Conservation (phyloP, 2,113 vertebrate genomes). For the Perca schrenkii region DNA sequence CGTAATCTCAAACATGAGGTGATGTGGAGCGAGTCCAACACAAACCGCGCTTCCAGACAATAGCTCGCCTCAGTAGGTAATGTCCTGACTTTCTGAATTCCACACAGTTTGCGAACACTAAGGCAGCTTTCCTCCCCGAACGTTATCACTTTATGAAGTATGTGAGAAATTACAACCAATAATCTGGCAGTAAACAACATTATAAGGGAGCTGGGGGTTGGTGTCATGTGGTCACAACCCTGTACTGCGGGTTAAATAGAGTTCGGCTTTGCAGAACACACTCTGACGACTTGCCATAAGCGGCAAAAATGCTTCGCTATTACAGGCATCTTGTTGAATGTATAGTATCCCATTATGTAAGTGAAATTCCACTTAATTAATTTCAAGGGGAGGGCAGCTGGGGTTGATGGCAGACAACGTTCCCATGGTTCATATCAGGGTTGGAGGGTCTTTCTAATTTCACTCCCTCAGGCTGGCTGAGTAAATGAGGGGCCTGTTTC, state of each 20-base stretch:
- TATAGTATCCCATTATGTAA: slow-evolving; percentile 39
- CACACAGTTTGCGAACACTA: slow-evolving; percentile 54
- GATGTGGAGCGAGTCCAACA: slow-evolving; percentile 76
- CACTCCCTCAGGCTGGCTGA: slow-evolving; percentile 38
- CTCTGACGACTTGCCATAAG: slow-evolving; percentile 42
- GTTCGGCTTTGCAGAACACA: slow-evolving; percentile 45
- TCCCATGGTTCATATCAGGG: slow-evolving; percentile 63
- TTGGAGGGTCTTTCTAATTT: slow-evolving; percentile 36
- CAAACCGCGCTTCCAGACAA: slow-evolving; percentile 76
- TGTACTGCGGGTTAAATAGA: slow-evolving; percentile 28
- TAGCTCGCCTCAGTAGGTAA: slow-evolving; percentile 65
- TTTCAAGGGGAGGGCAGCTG: slow-evolving; percentile 58
- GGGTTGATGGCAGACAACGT: slow-evolving; percentile 39
- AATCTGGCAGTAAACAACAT: slow-evolving; percentile 39
- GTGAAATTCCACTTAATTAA: slow-evolving; percentile 71
- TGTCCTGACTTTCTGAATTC: slow-evolving; percentile 60
- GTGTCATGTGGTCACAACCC: slow-evolving; percentile 42
- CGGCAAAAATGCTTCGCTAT: slow-evolving; percentile 27
- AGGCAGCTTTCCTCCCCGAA: slow-evolving; percentile 31
- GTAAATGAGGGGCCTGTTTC: slow-evolving; percentile 54
- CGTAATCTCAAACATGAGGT: slow-evolving; percentile 80
- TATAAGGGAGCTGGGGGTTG: slow-evolving; percentile 26
- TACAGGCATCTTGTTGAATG: slow-evolving; percentile 42
- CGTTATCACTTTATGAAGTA: slow-evolving; percentile 37
- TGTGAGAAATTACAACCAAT: slow-evolving; percentile 42